phyloP scores from a whole-genome alignment of 2,888 invertebrate species.

The Zygogramma bicolorata region DNA sequence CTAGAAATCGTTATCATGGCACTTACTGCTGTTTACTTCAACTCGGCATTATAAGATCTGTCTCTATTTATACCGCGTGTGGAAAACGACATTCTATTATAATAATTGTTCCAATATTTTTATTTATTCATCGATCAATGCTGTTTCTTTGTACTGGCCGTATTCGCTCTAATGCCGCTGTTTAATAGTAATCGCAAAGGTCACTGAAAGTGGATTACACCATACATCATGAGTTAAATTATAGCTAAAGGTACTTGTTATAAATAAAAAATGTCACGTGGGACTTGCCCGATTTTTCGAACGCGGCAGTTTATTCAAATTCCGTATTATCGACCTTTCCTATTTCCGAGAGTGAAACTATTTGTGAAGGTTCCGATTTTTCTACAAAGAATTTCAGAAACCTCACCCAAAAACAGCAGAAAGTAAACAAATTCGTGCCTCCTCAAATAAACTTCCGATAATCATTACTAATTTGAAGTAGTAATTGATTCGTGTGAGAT shows the following conservation, averaged over 20 bases:
- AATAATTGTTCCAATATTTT: not conserved
- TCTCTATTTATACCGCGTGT: not conserved
- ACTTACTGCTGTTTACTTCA: too few species aligned
- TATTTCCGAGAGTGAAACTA: not conserved
- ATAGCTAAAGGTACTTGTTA: not conserved
- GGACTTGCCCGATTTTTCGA: not conserved
- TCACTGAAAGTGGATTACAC: not conserved
- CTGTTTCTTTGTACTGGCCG: not conserved
- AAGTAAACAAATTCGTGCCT: too few species aligned
- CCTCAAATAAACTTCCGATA: not conserved
- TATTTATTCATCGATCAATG: not conserved
- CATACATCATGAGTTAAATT: not conserved
- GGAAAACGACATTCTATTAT: not conserved
- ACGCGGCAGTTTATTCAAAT: not conserved
- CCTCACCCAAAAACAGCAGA: too few species aligned
- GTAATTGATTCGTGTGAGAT: too few species aligned
- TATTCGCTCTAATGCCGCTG: not conserved
- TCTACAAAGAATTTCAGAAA: not conserved
- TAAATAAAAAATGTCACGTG: not conserved
- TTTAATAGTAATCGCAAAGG: not conserved
- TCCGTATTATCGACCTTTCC: not conserved
- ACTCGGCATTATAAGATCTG: not conserved
- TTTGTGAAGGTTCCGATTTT: not conserved
- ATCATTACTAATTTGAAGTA: too few species aligned
- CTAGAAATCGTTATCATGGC: not conserved